Base-by-base conservation (phyloP, 2,797 vertebrate genomes). In the Gambusia yucatana region DNA sequence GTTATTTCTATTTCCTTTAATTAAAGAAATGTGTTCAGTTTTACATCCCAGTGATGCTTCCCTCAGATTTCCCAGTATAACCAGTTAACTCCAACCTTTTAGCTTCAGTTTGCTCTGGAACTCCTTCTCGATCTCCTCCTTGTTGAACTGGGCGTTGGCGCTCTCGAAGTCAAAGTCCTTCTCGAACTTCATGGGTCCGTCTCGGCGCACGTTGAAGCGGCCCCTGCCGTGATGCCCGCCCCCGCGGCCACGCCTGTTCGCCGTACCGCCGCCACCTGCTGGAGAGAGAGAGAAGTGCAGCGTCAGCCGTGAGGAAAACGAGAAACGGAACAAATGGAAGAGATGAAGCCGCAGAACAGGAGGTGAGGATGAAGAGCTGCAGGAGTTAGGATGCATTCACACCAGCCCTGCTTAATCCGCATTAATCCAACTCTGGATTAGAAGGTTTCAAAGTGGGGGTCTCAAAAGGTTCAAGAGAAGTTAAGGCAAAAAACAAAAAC, bases 131-230 rank as follows among this genome's bases (percentile, higher is more conserved):
- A 99, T 98, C 85, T 99, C 98, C 59, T 99, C 98, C 90, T 99
- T 99, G 92, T 99, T 99, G 93, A 99, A 99, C 72, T 99, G 98
- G 1, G 98, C 98, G 71, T 99, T 99, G 82, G 98, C 98, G 86
- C 97, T 99, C 95, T 99, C 98, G 43, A 99, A 99, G 95, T 99
- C 98, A 73, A 99, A 99, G 94, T 99, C 98, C 83, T 99, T 99
- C 93, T 99, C 98, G 77, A 99, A 99, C 94, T 99, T 99, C 97
- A 99, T 96, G 3, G 97, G 97, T 44, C 97, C 97, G 44, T 99
- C 98, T 85, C 97, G 89, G 50, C 98, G 95, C n/a, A 98, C 95
- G 8, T 96, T 96, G 90, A 98, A 99, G 55, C 97, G 96, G 36
- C 98, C 98, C 73, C 98, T 88, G 55, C 98, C 97, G 0, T 98